Conservation (phyloP, 2,113 vertebrate species). For the Furnarius figulus region DNA sequence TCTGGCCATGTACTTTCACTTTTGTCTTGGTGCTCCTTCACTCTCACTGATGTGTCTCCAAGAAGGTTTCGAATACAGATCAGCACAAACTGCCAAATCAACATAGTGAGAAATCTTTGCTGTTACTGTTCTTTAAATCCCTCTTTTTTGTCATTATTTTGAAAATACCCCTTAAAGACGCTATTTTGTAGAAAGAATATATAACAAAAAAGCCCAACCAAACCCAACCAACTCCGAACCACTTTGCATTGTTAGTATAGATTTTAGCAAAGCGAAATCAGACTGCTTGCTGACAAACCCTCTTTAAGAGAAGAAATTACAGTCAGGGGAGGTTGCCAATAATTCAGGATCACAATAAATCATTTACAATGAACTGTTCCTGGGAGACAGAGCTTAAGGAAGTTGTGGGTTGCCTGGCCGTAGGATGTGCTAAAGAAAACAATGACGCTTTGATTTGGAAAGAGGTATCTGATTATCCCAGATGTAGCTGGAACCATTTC, state of each 20-base stretch:
- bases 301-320: background rate
- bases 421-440: constrained; percentile 16
- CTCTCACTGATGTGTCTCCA: background rate
- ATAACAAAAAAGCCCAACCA: background rate
- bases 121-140: background rate
- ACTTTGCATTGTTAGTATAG: background rate
- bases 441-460: constrained; percentile 48
- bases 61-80: background rate
- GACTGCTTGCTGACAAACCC: background rate
- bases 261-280: background rate
- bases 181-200: background rate
- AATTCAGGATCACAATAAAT: background rate
- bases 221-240: background rate
- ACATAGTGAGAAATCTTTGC: background rate
- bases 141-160: background rate
- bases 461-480: constrained; percentile 29
- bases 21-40: background rate
- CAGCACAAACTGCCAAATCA: background rate
- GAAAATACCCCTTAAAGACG: background rate
- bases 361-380: background rate
- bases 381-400: background rate
- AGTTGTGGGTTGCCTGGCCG: background rate
- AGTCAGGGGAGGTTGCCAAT: background rate
- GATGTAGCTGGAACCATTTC: constrained; percentile 47
- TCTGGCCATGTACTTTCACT: background rate